Base-by-base conservation (phyloP, 2,888 invertebrate species). In the Perizoma affinitatum region DNA sequence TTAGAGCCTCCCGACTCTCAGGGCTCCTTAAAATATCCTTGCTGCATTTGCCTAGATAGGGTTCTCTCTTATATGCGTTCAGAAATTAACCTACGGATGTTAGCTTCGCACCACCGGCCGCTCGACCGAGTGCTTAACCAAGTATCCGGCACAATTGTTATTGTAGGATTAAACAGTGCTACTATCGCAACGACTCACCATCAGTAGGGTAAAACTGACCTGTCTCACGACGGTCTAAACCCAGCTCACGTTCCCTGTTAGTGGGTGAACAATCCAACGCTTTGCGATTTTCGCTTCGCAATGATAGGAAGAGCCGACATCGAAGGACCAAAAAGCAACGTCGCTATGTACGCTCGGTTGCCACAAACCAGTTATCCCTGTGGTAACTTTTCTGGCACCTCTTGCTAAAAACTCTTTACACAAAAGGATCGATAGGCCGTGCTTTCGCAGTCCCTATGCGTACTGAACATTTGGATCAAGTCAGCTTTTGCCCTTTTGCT, bases 61-160 rank as follows among this genome's bases (percentile, higher is more conserved):
- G 49, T 65, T 65, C 93, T 94, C 93, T 93, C 93, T 94, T 94
- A 93, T 87, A 92, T 90, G 91, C 89, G 86, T 92, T 92, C 88
- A 92, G 90, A 86, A 89, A 93, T 94, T 94, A 65, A 57, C 65
- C 61, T 50, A 61, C 71, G 69, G 70, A 74, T 69, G 69, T 93
- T 94, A 94, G 22, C 22, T 22, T 22, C 22, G 22, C 22, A 22
- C 22, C 22, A 22, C 22, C 22, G 22, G 22, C 22, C 22, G 22
- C 93, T 92, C 88, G 93, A 38, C 57, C 63, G 90, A 93, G 93
- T 93, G 92, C 93, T 93, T 90, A 88, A 92, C 93, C 93, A 93
- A 92, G 76, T 76, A 54, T 64, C 64, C 64, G 64, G 58, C 54
- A 58, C 64, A 36, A 51, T 54, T 50, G 64, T 64, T 64, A 60